A percentile compares a stretch with the other conserved stretches of the same genome.
Evolutionary conservation across 2,888 invertebrate species (phyloP).

Genomic region (Mimas tiliae): DNA sequence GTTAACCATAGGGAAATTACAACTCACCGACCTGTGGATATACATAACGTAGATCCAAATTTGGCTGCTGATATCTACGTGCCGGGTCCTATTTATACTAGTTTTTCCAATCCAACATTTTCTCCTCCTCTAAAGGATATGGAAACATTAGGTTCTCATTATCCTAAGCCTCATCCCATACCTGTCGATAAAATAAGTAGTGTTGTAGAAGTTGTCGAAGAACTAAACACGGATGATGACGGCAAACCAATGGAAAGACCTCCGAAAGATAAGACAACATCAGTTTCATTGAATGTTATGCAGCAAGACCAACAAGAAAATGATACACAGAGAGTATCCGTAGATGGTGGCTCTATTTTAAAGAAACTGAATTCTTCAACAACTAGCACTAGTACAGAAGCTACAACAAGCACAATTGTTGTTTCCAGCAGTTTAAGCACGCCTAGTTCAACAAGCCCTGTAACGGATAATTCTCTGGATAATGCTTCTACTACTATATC

Average conservation of each 20-base stretch:
- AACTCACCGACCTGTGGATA: slow-evolving; percentile 57
- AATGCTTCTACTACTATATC: slow-evolving; percentile 36
- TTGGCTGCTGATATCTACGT: slow-evolving; percentile 68
- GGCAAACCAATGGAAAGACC: slow-evolving; percentile 75
- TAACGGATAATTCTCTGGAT: slow-evolving; percentile 39
- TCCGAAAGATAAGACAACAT: slow-evolving; percentile 79
- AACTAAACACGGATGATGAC: slow-evolving; percentile 53
- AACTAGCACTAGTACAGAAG: slow-evolving; percentile 40
- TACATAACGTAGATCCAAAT: slow-evolving; percentile 64
- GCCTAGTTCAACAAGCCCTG: slow-evolving; percentile 36
- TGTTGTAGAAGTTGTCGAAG: slow-evolving; percentile 63
- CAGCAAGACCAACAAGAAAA: slow-evolving; percentile 65
- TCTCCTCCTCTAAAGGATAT: slow-evolving; percentile 85
- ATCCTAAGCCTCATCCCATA: slow-evolving; percentile 87
- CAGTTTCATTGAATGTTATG: slow-evolving; percentile 71
- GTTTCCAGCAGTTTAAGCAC: slow-evolving; percentile 27
- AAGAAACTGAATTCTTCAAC: slow-evolving; percentile 63
- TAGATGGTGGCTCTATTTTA: slow-evolving; percentile 77
- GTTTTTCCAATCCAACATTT: slow-evolving; percentile 87
- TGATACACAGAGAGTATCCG: slow-evolving; percentile 68
- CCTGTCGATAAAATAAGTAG: slow-evolving; percentile 87
- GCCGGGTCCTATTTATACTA: slow-evolving; percentile 85
- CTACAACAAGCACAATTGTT: slow-evolving; percentile 36
- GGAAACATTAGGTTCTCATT: slow-evolving; percentile 86
- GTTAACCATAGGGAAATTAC: slow-evolving; percentile 61